phyloP scores from a whole-genome alignment of 2,113 vertebrate species.

The Pseudolaguvia tuberculata region DNA sequence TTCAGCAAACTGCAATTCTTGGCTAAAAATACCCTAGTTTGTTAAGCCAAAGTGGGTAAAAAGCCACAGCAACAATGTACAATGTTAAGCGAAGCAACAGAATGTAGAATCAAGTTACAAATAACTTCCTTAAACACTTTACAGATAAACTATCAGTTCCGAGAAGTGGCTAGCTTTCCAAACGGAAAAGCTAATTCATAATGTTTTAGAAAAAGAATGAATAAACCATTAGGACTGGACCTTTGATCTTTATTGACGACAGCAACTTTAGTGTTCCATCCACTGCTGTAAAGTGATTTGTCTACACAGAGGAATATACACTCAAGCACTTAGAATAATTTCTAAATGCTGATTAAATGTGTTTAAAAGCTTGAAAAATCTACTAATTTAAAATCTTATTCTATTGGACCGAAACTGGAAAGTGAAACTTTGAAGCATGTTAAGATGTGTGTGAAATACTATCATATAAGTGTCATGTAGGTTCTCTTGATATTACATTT shows the following conservation, averaged over 20 bases:
- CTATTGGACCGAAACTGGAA: background rate
- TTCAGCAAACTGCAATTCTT: conserved; percentile 7
- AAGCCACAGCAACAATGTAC: background rate
- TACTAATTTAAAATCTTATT: background rate
- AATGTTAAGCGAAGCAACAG: conserved; percentile 5
- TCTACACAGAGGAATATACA: too few relatives aligned
- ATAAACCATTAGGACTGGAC: too few relatives aligned
- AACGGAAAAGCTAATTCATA: background rate
- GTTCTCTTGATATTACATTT: background rate
- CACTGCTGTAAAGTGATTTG: too few relatives aligned
- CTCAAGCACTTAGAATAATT: too few relatives aligned
- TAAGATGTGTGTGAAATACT: background rate
- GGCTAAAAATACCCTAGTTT: conserved; percentile 21
- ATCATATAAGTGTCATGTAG: background rate
- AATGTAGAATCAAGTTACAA: background rate
- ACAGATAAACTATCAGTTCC: background rate
- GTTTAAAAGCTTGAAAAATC: too few relatives aligned
- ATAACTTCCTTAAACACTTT: conserved; percentile 19
- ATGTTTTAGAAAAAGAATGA: too few relatives aligned
- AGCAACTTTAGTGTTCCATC: too few relatives aligned
- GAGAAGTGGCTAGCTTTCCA: conserved; percentile 6
- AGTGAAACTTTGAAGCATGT: background rate
- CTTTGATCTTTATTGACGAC: too few relatives aligned
- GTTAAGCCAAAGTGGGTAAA: background rate
- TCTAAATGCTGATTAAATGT: too few relatives aligned